phyloP scores from a whole-genome alignment of 2,888 invertebrate genomes.

The Tipula lateralis region DNA sequence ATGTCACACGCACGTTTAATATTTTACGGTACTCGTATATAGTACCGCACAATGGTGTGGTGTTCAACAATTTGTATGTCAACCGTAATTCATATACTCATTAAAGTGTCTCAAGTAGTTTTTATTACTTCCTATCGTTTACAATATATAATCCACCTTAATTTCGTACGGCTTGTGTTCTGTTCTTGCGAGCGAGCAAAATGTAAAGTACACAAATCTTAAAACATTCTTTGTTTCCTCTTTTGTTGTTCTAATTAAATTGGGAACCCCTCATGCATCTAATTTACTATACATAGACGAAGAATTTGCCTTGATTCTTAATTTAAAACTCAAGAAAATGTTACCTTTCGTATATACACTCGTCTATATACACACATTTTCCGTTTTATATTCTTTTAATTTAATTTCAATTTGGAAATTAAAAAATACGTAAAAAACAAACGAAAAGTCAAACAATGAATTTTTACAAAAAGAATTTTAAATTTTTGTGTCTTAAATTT shows the following conservation, averaged over 20 bases:
- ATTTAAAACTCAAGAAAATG: slow-evolving; percentile 2
- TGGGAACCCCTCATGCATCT: slow-evolving; percentile 4
- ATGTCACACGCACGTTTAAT: background rate
- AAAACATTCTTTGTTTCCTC: background rate
- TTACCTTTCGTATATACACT: background rate
- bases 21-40: too few species aligned
- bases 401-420: slow-evolving; percentile 19
- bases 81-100: background rate
- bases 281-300: background rate
- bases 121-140: background rate
- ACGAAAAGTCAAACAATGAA: slow-evolving; percentile 11
- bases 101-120: background rate
- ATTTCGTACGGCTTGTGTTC: background rate
- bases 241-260: slow-evolving; percentile 2
- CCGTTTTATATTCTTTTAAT: background rate
- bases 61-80: background rate
- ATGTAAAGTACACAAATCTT: background rate
- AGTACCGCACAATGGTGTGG: too few species aligned
- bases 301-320: slow-evolving; percentile 24
- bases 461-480: background rate
- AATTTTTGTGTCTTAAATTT: slow-evolving; percentile 6
- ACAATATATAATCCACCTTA: background rate
- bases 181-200: background rate
- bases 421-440: background rate
- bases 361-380: background rate